Evolutionary conservation across 2,888 invertebrate genomes (phyloP), one percentile per base, ranked within the genome.

Genomic region (Sarcophaga rosellei): DNA sequence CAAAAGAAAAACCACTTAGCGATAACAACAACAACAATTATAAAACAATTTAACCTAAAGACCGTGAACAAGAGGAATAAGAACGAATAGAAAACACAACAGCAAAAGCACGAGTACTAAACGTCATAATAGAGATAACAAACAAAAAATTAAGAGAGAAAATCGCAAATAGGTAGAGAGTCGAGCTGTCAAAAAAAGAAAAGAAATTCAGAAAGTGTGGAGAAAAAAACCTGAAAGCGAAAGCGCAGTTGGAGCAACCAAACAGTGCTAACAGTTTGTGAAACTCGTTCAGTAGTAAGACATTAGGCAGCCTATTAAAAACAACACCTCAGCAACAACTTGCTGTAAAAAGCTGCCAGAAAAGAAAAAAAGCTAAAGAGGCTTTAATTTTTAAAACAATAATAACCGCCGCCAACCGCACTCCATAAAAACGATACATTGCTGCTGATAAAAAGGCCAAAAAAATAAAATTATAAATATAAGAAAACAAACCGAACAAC

Each of bases 231-330:
- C 45, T 10, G 6, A 11, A 65, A 80, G 65, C 69, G 65, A 80
- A 81, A 83, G 61, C 81, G 66, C 77, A 84, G 70, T 76, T 80
- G 47, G 68, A 86, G 65, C 80, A 83, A 70, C 80, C 81, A 84
- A 75, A 84, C 69, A 84, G 53, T 53, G 53, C 78, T 84, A 70
- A 25, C 70, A 84, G 35, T 84, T 84, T 84, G 81, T 78, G 84
- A 86, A 84, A 84, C 80, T 75, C 70, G 72, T 81, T 84, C 84
- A 86, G 73, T 75, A 86, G 79, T 75, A 75, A 68, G 61, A 63
- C 72, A 78, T 63, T 53, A 72, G 86, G 81, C 83, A 78, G 78
- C 66, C 81, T 74, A 74, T 77, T 35, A 68, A 84, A 81, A 81
- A 84, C 35, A 53, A 15, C 84, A 84, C 74, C 77, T 81, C 81